Base-by-base conservation (phyloP, 1,140 invertebrate species). In the Eciton burchellii region DNA sequence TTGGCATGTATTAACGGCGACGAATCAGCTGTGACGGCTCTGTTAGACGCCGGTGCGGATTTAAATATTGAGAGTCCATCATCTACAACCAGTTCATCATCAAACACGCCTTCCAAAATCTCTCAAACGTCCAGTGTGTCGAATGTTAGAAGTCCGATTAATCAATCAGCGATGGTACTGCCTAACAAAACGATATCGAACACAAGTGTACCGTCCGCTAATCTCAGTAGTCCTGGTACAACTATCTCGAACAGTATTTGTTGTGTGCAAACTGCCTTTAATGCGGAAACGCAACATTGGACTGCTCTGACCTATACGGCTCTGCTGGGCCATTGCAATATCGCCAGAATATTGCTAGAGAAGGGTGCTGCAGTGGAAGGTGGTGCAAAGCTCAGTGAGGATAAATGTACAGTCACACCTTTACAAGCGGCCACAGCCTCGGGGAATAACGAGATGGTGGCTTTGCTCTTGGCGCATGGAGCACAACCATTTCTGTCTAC, bases 401-500 rank as follows among this genome's bases (percentile, higher is more conserved):
- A 98, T 83, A 97, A 97, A 81, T 97, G 96, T 85, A 98, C 97
- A 0, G 95, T 98, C 47, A 98, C 97, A 3, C 98, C 98, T 0
- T 90, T 98, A 1, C 98, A 98, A 94, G 96, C 96, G 71, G 97
- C 97, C 0, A 96, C 97, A 29, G 97, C 97, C 0, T 96, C 96
- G 1, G 97, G 97, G 3, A 97, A 97, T 84, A 92, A 96, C 57
- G 97, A 98, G 84, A 95, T 98, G 90, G 97, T 98, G 0, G 96
- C 96, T 6, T 89, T 98, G 8, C 94, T 98, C 0, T 90, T 98
- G 19, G 96, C 96, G 0, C 96, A 98, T 86, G 97, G 97, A 0
- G 98, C 97, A 2, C 97, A 98, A 89, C 97, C 97, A 0, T 98
- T 98, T 92, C 94, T 98, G 0, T 97, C 97, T 0, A 98, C 97